phyloP scores from a whole-genome alignment of 2,888 invertebrate species.

The Chrysopilus asiliformis region DNA sequence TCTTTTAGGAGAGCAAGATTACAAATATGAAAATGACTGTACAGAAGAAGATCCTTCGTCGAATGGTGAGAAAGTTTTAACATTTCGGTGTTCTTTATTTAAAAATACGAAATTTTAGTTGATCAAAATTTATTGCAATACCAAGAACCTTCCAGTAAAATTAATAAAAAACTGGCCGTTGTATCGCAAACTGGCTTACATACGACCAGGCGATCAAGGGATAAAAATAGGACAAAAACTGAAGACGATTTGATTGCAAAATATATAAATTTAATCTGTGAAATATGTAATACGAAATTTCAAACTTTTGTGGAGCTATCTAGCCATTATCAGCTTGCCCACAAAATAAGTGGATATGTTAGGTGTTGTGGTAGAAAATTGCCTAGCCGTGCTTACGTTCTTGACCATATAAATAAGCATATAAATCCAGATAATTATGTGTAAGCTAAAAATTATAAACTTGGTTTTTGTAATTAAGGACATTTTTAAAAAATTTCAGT shows the following conservation, averaged over 20 bases:
- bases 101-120: no score
- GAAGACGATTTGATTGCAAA: constrained; percentile 9
- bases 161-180: no score
- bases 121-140: no score
- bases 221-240: constrained; percentile 1
- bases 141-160: no score
- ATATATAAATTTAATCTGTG: constrained; percentile 8
- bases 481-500: constrained; percentile 4
- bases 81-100: no score
- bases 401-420: constrained; percentile 10
- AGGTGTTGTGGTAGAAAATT: constrained; percentile 11
- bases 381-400: constrained; percentile 6
- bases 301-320: constrained; percentile 6
- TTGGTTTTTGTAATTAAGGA: background rate
- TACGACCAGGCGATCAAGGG: background rate
- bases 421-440: constrained; percentile 11
- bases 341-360: constrained; percentile 10
- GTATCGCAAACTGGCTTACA: no score
- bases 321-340: constrained; percentile 7
- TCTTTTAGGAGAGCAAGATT: no score
- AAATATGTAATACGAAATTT: constrained; percentile 4
- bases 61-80: no score
- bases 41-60: no score
- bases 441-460: no score
- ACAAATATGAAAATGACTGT: no score